Evolutionary conservation across 2,888 invertebrate genomes (phyloP).

Genomic region (Cephus runcator): DNA sequence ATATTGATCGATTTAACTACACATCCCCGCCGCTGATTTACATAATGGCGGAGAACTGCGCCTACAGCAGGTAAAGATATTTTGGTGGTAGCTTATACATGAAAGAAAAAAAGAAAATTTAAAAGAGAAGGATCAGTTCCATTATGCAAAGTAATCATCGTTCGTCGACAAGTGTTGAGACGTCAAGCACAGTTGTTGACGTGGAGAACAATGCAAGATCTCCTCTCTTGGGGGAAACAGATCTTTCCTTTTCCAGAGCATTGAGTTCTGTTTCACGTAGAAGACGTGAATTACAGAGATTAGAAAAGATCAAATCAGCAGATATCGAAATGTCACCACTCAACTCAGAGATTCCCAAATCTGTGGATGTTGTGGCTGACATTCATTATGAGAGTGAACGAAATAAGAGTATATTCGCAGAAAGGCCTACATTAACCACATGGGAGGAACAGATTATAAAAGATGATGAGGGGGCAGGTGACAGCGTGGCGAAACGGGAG

Average conservation of each 20-base stretch:
- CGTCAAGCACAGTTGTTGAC: conserved; percentile 6
- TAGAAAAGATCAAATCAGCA: conserved; percentile 12
- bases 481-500: conserved; percentile 10
- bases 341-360: conserved; percentile 7
- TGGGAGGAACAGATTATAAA: not conserved
- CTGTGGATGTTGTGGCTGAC: conserved; percentile 46
- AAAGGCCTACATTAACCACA: not conserved
- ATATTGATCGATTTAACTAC: too few relatives aligned
- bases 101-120: too few relatives aligned
- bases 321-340: conserved; percentile 17
- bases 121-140: too few relatives aligned
- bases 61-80: too few relatives aligned
- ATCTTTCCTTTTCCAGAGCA: too few relatives aligned
- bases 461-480: not conserved
- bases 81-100: too few relatives aligned
- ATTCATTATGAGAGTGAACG: conserved; percentile 36
- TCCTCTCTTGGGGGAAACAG: too few relatives aligned
- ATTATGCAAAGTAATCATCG: too few relatives aligned
- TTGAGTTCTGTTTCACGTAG: not conserved
- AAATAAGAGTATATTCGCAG: not conserved
- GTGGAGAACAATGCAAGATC: not conserved
- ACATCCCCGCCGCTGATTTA: too few relatives aligned
- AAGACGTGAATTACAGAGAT: not conserved
- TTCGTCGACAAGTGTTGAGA: too few relatives aligned
- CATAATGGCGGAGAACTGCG: too few relatives aligned